These are phyloP conservation scores for Micromussa lordhowensis DNA, from an alignment of 92 coral and sea anemone genomes.

Conservation along the genomic window DNA sequence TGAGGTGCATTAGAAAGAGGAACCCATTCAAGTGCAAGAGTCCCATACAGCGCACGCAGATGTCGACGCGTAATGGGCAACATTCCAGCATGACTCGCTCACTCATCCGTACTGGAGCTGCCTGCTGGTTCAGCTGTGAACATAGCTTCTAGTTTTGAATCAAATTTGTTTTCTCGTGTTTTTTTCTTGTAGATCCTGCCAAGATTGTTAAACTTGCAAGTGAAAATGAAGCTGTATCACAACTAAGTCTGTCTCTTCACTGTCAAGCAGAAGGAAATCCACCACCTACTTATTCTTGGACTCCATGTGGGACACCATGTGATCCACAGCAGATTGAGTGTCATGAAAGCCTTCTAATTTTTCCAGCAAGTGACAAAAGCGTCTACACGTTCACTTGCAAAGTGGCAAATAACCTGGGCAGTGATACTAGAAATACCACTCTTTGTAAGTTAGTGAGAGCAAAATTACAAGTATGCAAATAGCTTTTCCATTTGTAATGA, in stretches of 20 bases:
- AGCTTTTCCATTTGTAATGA: neutral
- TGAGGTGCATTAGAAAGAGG: no score
- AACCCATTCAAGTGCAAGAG: no score
- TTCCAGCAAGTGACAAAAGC: neutral
- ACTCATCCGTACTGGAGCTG: no score
- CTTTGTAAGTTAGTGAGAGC: neutral
- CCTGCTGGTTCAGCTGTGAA: no score
- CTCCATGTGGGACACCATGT: no score
- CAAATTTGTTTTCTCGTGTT: no score
- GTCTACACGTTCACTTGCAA: neutral
- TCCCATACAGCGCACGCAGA: no score
- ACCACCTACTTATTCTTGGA: neutral
- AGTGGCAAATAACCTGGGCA: neutral
- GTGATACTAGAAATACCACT: neutral
- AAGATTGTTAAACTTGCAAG: neutral
- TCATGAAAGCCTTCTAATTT: neutral
- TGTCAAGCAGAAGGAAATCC: constrained; percentile 12
- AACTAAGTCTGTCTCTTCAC: constrained; percentile 1
- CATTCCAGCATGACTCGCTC: no score
- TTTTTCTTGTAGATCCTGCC: neutral
- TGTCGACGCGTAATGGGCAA: no score
- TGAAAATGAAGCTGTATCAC: neutral
- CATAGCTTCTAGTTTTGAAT: no score
- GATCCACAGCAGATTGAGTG: neutral
- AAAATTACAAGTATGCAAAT: neutral